Evolutionary conservation across 1,140 invertebrate genomes (phyloP).

Genomic region (Drosophila tropicalis): DNA sequence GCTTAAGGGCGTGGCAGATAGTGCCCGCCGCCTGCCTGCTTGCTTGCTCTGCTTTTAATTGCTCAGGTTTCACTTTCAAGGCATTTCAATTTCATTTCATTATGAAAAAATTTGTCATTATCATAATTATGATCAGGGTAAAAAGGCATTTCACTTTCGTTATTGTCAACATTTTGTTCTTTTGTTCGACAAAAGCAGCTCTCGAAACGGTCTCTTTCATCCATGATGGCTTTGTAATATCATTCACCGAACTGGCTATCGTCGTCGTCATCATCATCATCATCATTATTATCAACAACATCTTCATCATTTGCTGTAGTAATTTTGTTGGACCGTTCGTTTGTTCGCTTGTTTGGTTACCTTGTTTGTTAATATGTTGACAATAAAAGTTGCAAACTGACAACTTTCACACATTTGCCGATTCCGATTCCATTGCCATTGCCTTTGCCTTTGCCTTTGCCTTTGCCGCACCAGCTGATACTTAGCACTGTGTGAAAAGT

Average conservation of each 20-base stretch:
- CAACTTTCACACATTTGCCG: conserved; percentile 76
- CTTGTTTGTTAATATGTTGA: conserved; percentile 69
- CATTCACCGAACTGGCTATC: conserved; percentile 41
- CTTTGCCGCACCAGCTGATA: background rate
- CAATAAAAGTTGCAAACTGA: conserved; percentile 74
- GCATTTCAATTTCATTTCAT: conserved; percentile 69
- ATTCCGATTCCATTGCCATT: conserved; percentile 14
- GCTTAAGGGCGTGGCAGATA: conserved; percentile 41
- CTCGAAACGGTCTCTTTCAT: conserved; percentile 48
- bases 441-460: too few relatives aligned
- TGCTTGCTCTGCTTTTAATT: conserved; percentile 62
- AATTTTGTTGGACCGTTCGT: conserved; percentile 15
- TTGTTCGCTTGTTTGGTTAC: conserved; percentile 36
- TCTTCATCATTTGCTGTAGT: conserved; percentile 26
- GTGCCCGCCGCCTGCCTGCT: conserved; percentile 22
- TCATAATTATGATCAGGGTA: conserved; percentile 65
- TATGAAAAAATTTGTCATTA: conserved; percentile 73
- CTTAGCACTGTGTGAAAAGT: conserved; percentile 45
- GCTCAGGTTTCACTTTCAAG: conserved; percentile 78
- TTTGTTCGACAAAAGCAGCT: conserved; percentile 67
- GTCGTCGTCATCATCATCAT: conserved; percentile 13
- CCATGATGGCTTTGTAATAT: conserved; percentile 22
- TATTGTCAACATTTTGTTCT: conserved; percentile 63
- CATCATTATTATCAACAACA: conserved; percentile 25
- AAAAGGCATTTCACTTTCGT: conserved; percentile 74